Conservation (phyloP, 2,113 vertebrate species). For the Callaeas wilsoni region DNA sequence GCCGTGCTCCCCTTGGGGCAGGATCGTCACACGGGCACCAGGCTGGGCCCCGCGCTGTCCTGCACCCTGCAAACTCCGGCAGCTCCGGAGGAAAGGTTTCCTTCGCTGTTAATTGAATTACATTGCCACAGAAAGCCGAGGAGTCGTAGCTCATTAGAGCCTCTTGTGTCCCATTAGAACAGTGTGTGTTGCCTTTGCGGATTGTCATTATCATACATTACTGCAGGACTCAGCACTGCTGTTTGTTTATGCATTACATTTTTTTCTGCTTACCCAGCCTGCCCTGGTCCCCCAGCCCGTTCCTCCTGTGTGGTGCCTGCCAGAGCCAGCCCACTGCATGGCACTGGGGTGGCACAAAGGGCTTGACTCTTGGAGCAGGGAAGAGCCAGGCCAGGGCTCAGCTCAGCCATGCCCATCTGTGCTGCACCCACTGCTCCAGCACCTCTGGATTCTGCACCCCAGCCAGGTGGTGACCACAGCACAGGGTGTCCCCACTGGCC, state of each 20-base stretch:
- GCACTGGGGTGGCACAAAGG: not conserved
- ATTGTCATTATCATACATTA: slow-evolving; percentile 56
- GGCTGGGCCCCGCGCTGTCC: not conserved
- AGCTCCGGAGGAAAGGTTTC: slow-evolving; percentile 17
- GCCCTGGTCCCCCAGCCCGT: not conserved
- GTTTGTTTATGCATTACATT: slow-evolving; percentile 48
- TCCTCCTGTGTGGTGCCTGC: not conserved
- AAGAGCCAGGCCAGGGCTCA: not conserved
- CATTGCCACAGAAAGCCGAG: slow-evolving; percentile 59
- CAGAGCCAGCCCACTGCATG: not conserved
- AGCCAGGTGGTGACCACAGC: accelerated
- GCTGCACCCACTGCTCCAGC: not conserved
- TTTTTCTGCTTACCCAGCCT: slow-evolving; percentile 5
- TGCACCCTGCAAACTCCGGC: not conserved
- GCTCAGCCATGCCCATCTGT: not conserved
- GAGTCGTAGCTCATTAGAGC: slow-evolving; percentile 63
- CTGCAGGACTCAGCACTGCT: slow-evolving; percentile 37
- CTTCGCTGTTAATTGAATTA: slow-evolving; percentile 65
- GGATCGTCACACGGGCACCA: accelerated
- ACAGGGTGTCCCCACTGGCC: not conserved
- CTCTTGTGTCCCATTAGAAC: slow-evolving; percentile 60
- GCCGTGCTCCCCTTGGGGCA: accelerated
- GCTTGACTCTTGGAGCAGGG: not conserved
- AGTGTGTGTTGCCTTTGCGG: slow-evolving; percentile 47
- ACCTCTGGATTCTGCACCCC: not conserved